Percentiles rank a stretch among this genome's conserved stretches.
phyloP scores from a whole-genome alignment of 2,797 vertebrate species.

The Protosalanx chinensis region DNA sequence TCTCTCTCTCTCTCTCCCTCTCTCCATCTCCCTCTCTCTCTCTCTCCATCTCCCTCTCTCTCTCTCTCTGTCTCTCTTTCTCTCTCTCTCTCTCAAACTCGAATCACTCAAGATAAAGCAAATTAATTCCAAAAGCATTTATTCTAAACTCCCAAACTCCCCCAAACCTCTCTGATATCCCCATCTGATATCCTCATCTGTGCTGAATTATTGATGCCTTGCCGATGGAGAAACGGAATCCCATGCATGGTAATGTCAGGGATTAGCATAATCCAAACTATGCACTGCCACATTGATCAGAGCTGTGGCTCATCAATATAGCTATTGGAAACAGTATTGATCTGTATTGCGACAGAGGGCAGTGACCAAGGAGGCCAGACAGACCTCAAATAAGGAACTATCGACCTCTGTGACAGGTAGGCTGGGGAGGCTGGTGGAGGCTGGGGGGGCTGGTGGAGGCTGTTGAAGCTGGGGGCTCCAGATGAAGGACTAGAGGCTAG shows the following conservation, averaged over 20 bases:
- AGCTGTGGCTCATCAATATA: neutral
- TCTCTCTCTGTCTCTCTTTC: neutral
- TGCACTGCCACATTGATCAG: neutral
- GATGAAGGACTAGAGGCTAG: too few species aligned
- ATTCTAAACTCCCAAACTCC: neutral
- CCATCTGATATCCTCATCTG: neutral
- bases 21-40: neutral
- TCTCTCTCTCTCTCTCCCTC: too few species aligned
- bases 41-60: neutral
- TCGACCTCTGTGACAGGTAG: neutral
- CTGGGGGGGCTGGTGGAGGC: too few species aligned
- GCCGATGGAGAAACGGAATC: neutral
- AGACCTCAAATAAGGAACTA: conserved; percentile 1
- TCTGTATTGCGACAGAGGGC: neutral
- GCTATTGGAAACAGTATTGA: neutral
- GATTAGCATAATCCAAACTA: neutral
- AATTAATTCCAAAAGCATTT: neutral
- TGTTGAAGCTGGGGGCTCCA: too few species aligned
- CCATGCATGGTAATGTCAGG: neutral
- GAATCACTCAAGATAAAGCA: neutral
- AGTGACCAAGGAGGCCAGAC: too few species aligned
- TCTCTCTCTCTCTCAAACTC: neutral
- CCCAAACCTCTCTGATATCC: neutral
- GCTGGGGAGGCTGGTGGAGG: too few species aligned
- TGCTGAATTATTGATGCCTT: neutral